Percentiles rank a stretch among this genome's conserved stretches.
phyloP scores from a whole-genome alignment of 2,888 invertebrate genomes.

The Orchesellides sinensis region DNA sequence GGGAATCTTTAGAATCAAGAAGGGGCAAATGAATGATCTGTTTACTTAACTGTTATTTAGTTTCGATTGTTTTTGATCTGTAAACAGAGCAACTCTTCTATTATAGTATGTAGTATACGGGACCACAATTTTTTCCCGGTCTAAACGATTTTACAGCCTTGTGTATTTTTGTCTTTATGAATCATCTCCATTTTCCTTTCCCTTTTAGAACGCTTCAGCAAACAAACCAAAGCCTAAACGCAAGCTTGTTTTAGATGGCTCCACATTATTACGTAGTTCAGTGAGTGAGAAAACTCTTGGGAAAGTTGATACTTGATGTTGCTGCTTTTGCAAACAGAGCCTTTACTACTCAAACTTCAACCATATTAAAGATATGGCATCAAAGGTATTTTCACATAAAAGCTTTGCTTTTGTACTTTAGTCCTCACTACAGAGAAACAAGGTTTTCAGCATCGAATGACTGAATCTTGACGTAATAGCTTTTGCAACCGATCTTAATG shows the following conservation, averaged over 20 bases:
- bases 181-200: neutral
- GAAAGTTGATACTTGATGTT: conserved; percentile 49
- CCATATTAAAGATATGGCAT: neutral
- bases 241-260: conserved; percentile 9
- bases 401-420: neutral
- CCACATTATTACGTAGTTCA: conserved; percentile 13
- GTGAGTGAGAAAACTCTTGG: conserved; percentile 34
- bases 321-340: conserved; percentile 19
- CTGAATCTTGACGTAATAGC: conserved; percentile 23
- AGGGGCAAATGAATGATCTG: neutral
- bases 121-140: neutral
- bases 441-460: neutral
- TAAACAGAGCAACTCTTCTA: too few relatives aligned
- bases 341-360: neutral
- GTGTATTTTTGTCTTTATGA: neutral
- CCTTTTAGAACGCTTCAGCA: conserved; percentile 12
- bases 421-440: too few relatives aligned
- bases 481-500: conserved; percentile 53
- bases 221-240: conserved; percentile 6
- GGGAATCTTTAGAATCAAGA: neutral
- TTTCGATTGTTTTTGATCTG: neutral
- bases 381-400: neutral
- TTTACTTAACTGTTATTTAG: neutral
- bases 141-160: too few relatives aligned
- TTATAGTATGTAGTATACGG: neutral